phyloP scores from a whole-genome alignment of 2,888 invertebrate genomes.

The Elmis aenea region DNA sequence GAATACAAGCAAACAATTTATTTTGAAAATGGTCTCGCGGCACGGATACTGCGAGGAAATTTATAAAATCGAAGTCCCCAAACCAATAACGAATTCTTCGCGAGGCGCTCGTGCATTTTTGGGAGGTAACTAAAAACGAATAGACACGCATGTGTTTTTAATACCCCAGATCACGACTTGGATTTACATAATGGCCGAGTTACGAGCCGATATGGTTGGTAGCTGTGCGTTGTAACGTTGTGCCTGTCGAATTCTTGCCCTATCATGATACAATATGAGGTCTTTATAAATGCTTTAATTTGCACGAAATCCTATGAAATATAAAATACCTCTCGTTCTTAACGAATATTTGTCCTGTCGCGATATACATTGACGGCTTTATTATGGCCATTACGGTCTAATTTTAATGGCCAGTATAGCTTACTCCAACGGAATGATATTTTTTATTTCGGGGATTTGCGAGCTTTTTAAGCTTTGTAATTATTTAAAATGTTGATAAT shows the following conservation, averaged over 20 bases:
- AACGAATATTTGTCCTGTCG: slow-evolving; percentile 20
- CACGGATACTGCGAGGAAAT: too few relatives aligned
- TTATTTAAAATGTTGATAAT: too few relatives aligned
- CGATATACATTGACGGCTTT: slow-evolving; percentile 18
- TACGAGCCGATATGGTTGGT: slow-evolving; percentile 21
- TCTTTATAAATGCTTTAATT: slow-evolving; percentile 29
- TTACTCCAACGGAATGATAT: too few relatives aligned
- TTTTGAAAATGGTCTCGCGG: too few relatives aligned
- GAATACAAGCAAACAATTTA: too few relatives aligned
- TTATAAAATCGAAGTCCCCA: too few relatives aligned
- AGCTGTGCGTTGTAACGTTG: slow-evolving; percentile 19
- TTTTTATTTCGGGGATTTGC: not conserved
- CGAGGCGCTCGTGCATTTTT: slow-evolving; percentile 17
- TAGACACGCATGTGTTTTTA: slow-evolving; percentile 32
- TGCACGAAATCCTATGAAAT: slow-evolving; percentile 23
- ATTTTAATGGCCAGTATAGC: too few relatives aligned
- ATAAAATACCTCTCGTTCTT: slow-evolving; percentile 18
- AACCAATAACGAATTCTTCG: slow-evolving; percentile 9
- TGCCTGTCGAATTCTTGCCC: slow-evolving; percentile 24
- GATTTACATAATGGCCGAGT: slow-evolving; percentile 29
- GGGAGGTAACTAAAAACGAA: slow-evolving; percentile 28
- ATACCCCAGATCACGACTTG: slow-evolving; percentile 29
- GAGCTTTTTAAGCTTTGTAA: not conserved
- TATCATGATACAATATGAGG: slow-evolving; percentile 31
- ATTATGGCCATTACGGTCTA: slow-evolving; percentile 12